Percentiles rank a stretch among this genome's conserved stretches.
phyloP scores from a whole-genome alignment of 2,888 invertebrate genomes.

The Silvanus unidentatus region DNA sequence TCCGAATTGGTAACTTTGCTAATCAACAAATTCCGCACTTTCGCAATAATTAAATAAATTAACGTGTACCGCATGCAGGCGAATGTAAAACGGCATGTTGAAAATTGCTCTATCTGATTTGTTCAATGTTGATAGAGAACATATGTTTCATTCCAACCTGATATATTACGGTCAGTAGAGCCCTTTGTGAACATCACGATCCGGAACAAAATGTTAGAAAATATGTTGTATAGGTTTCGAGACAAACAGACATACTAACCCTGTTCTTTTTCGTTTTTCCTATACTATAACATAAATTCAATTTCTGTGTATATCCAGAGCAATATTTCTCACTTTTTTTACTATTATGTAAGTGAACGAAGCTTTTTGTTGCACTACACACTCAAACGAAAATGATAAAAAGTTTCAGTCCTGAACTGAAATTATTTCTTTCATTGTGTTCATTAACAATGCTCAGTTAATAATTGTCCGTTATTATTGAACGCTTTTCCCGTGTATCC shows the following conservation, averaged over 20 bases:
- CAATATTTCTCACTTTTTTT: constrained; percentile 28
- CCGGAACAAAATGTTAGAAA: constrained; percentile 32
- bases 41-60: too few species aligned
- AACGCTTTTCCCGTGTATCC: too few species aligned
- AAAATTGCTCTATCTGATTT: constrained; percentile 14
- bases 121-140: constrained; percentile 23
- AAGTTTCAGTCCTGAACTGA: background rate
- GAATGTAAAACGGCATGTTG: background rate
- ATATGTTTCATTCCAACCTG: constrained; percentile 31
- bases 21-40: too few species aligned
- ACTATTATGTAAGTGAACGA: constrained; percentile 14
- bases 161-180: constrained; percentile 34
- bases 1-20: too few species aligned
- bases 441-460: background rate
- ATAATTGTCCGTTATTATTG: background rate
- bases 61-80: too few species aligned
- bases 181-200: constrained; percentile 28
- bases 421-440: background rate
- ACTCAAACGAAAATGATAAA: background rate
- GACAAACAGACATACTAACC: background rate
- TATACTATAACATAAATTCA: constrained; percentile 28
- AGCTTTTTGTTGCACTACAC: constrained; percentile 2
- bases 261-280: background rate
- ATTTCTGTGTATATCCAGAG: constrained; percentile 28
- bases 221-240: constrained; percentile 28